Conservation (phyloP, 2,888 invertebrate genomes). For the Galerucella nymphaeae region DNA sequence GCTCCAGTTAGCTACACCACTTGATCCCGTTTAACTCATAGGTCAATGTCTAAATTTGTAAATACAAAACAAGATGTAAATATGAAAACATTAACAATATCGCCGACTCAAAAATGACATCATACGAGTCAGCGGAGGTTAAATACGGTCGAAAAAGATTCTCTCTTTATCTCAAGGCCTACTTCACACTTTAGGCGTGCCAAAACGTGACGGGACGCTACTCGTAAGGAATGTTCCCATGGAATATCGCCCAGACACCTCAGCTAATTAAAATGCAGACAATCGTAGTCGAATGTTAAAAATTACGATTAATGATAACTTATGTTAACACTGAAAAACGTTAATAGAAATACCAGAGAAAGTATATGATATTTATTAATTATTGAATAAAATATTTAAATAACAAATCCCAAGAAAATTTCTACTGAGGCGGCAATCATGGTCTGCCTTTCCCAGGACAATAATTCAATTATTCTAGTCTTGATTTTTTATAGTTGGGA, state of each 20-base stretch:
- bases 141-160: conserved; percentile 43
- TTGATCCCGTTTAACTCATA: conserved; percentile 23
- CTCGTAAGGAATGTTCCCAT: conserved; percentile 21
- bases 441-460: too few relatives aligned
- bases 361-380: neutral
- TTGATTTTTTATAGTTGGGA: too few relatives aligned
- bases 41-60: conserved; percentile 35
- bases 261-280: conserved; percentile 24
- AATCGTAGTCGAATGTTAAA: conserved; percentile 18
- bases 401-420: too few relatives aligned
- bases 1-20: conserved; percentile 3
- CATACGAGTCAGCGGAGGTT: conserved; percentile 46
- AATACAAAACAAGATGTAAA: conserved; percentile 30
- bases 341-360: neutral
- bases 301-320: conserved; percentile 19
- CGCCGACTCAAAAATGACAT: conserved; percentile 41
- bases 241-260: conserved; percentile 15
- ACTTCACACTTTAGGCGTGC: conserved; percentile 45
- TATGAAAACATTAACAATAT: conserved; percentile 28
- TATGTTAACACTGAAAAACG: neutral
- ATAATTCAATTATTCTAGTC: too few relatives aligned
- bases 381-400: too few relatives aligned
- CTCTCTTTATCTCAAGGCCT: conserved; percentile 48
- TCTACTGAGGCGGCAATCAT: too few relatives aligned
- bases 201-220: conserved; percentile 33